Evolutionary conservation across 1,140 invertebrate genomes (phyloP), one percentile per base, ranked within the genome.

Genomic region (Eciton burchellii): DNA sequence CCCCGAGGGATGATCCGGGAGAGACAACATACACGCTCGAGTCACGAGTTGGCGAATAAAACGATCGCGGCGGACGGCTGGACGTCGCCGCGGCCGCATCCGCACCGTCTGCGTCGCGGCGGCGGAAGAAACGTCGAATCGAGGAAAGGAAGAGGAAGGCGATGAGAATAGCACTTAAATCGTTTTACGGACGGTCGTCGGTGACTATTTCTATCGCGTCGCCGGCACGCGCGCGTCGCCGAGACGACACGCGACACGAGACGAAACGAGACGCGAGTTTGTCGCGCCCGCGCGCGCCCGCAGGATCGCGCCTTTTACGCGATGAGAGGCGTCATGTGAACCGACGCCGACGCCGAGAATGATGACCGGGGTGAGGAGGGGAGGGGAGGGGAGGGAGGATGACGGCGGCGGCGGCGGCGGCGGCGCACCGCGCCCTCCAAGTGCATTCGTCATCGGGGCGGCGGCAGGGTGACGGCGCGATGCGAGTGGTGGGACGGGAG

Each of bases 131-230:
- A 70, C 60, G 47, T 26, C 70, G 45, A 45, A 60, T 62, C 41
- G 72, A 68, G 71, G 41, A 49, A 45, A 71, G 54, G 49, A 43
- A 77, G 60, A 45, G 52, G 41, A 43, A 52, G 29, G 47, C 29
- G 47, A 56, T 81, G 57, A 70, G 76, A 71, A 81, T 81, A 72
- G 57, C 66, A 71, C 76, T 84, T 66, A 73, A 81, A 84, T 84
- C 77, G 83, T 62, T 82, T 84, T 82, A 82, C 77, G 49, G 49
- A 60, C 26, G 35, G 65, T 81, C 68, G 76, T 54, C 35, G n/a
- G 63, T 79, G 71, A 70, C 83, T 73, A 81, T 84, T 84, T 81
- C 83, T 57, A 73, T 71, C 62, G 54, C 73, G 62, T 68, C 52
- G 54, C n/a, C 57, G 45, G 72, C 62, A 74, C 81, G 49, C 57